Evolutionary conservation across 2,797 vertebrate genomes (phyloP), one percentile per base, ranked within the genome.

Genomic region (Neopelma chrysocephalum): DNA sequence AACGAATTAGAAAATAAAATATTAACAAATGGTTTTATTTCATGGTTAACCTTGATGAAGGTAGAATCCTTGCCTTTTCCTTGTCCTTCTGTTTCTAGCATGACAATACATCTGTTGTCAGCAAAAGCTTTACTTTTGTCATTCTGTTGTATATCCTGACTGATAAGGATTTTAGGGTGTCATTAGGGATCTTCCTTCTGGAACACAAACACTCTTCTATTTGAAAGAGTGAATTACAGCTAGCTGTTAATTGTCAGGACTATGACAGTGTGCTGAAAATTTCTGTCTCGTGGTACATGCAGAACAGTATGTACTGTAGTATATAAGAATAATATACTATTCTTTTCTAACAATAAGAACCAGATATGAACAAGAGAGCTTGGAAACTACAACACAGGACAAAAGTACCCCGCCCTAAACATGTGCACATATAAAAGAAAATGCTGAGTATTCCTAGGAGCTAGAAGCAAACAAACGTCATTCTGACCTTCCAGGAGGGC

Each of bases 1-100:
- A 91, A 89, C 66, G 5, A 91, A 73, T 89, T 80, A 77, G 34
- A 69, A 93, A 72, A 92, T 90, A 87, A 96, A 92, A 94, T 77
- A 82, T 51, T 87, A 64, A 76, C 8, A 60, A 56, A 51, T 36
- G 5, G 3, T 32, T 77, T 89, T 84, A 77, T 93, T 84, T 80
- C 58, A 93, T 11, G 6, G 51, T 65, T 92, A 91, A 60, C 17
- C 22, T 66, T 79, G 31, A 82, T 76, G 62, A 90, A 79, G 12
- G 40, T 23, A 82, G 19, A 6, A 82, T 38, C 3, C 42, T 65
- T 89, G 18, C 16, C 3, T 51, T 66, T 90, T 82, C 45, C 14
- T 81, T 89, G 6, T 65, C 50, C 18, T 50, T 71, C 25, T 65
- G 1, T 79, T 79, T 87, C 40, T 42, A 43, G 14, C n/a, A 40